Evolutionary conservation across 1,140 invertebrate species (phyloP).

Genomic region (Hyles euphorbiae): DNA sequence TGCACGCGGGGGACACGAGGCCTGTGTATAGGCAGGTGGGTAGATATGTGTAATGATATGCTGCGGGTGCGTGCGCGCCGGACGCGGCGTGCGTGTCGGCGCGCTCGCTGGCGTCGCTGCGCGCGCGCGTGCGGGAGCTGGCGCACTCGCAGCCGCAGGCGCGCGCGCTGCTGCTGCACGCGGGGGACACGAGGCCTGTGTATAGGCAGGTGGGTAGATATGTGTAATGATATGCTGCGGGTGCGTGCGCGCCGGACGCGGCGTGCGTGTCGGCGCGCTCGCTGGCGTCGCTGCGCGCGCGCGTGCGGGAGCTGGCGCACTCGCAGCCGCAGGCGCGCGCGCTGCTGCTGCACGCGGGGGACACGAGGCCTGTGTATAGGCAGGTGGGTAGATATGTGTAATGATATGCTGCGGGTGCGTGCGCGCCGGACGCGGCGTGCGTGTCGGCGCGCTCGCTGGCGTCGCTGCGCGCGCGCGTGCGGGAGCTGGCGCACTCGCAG

Average conservation of each 20-base stretch:
- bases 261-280: constrained; percentile 71
- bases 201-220: no score
- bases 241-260: constrained; percentile 66
- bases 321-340: constrained; percentile 78
- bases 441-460: constrained; percentile 38
- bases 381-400: no score
- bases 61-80: constrained; percentile 2
- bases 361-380: no score
- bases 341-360: constrained; percentile 45
- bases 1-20: no score
- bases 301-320: constrained; percentile 74
- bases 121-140: constrained; percentile 66
- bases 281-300: constrained; percentile 19
- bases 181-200: no score
- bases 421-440: constrained; percentile 77
- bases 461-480: constrained; percentile 83
- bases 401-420: neutral
- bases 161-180: neutral
- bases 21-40: no score
- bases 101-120: constrained; percentile 18
- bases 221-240: no score
- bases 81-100: constrained; percentile 79
- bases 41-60: no score
- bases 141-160: constrained; percentile 80
- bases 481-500: constrained; percentile 86